Conservation (phyloP, 2,888 invertebrate genomes). For the Penaeus monodon region DNA sequence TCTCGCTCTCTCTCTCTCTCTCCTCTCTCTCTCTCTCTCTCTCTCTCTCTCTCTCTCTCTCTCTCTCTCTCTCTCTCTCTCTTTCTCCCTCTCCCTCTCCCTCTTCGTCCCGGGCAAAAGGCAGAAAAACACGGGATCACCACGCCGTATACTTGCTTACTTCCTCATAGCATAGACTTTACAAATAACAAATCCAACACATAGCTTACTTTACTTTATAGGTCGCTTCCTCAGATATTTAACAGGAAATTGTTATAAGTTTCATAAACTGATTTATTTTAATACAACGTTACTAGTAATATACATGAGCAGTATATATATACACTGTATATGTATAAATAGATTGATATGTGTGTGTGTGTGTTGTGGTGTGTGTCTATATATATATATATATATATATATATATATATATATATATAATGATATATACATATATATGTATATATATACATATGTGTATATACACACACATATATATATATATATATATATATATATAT, state of each 20-base stretch:
- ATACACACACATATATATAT: background rate
- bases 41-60: background rate
- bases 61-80: background rate
- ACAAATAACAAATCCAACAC: too few relatives aligned
- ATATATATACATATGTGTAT: too few relatives aligned
- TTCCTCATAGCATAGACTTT: too few relatives aligned
- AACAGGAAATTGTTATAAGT: too few relatives aligned
- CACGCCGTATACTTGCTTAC: too few relatives aligned
- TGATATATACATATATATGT: too few relatives aligned
- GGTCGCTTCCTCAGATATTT: too few relatives aligned
- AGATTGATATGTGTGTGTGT: background rate
- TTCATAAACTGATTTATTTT: too few relatives aligned
- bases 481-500: conserved; percentile 12
- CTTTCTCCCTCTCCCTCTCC: background rate
- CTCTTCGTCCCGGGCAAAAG: background rate
- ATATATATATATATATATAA: too few relatives aligned
- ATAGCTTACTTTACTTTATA: too few relatives aligned
- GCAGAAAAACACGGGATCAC: too few relatives aligned
- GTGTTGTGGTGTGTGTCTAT: background rate
- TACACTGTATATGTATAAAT: background rate
- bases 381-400: too few relatives aligned
- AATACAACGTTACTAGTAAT: background rate
- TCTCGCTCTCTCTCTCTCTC: background rate
- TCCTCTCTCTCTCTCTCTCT: background rate
- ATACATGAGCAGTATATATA: conserved; percentile 5